Conservation (phyloP, 2,888 invertebrate genomes). For the Eupithecia dodoneata region DNA sequence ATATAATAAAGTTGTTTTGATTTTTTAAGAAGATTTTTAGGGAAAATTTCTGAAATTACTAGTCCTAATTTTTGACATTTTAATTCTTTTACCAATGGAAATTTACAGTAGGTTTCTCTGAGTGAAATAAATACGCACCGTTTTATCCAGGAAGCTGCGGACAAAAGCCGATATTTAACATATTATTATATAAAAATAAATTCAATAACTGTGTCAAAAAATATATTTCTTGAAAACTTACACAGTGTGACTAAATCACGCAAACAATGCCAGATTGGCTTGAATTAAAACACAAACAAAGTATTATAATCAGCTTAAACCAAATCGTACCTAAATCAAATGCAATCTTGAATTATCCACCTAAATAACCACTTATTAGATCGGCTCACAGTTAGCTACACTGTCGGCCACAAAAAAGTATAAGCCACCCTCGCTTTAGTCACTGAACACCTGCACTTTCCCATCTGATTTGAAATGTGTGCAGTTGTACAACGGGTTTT, state of each 20-base stretch:
- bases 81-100: neutral
- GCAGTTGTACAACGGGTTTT: constrained; percentile 40
- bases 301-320: constrained; percentile 51
- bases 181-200: neutral
- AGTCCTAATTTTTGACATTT: neutral
- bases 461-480: constrained; percentile 72
- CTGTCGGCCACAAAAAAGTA: constrained; percentile 66
- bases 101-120: neutral
- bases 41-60: neutral
- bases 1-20: neutral
- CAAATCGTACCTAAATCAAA: constrained; percentile 53
- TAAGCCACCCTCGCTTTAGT: constrained; percentile 67
- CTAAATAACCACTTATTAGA: constrained; percentile 78
- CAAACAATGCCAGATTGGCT: constrained; percentile 5
- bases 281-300: constrained; percentile 25
- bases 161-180: neutral
- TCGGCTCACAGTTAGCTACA: constrained; percentile 74
- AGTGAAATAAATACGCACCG: neutral
- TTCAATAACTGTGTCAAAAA: neutral
- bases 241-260: neutral
- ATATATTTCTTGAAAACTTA: neutral
- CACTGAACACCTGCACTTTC: constrained; percentile 77
- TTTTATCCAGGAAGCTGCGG: neutral
- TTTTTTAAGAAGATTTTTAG: neutral
- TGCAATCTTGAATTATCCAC: constrained; percentile 61